Conservation (phyloP, 2,888 invertebrate genomes). For the Andrena minutula region DNA sequence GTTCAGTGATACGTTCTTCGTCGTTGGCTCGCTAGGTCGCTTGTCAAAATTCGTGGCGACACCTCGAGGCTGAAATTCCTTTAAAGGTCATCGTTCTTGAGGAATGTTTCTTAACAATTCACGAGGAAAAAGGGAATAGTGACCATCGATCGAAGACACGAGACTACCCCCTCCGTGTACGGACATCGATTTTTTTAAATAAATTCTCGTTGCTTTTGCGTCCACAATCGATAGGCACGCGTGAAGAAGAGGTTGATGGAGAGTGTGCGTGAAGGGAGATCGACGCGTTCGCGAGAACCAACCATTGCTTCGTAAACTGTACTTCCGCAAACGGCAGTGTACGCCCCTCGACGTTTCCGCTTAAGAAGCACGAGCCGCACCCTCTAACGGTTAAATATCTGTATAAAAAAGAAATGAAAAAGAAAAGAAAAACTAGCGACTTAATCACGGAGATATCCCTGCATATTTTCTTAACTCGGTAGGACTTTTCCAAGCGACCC, state of each 20-base stretch:
- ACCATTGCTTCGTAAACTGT: constrained; percentile 50
- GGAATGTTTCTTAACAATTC: background rate
- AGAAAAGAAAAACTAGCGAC: constrained; percentile 39
- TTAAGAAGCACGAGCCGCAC: constrained; percentile 57
- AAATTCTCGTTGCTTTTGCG: constrained; percentile 43
- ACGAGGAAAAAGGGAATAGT: background rate
- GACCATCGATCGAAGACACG: background rate
- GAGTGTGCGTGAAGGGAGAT: constrained; percentile 11
- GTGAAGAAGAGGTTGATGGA: constrained; percentile 17
- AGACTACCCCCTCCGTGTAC: background rate
- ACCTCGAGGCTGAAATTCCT: background rate
- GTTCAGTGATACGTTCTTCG: background rate
- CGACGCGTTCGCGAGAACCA: constrained; percentile 34
- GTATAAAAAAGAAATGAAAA: constrained; percentile 51
- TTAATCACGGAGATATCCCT: constrained; percentile 68
- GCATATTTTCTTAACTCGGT: constrained; percentile 70
- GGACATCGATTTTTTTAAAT: constrained; percentile 14
- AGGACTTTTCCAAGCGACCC: constrained; percentile 56
- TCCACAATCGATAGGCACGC: constrained; percentile 35
- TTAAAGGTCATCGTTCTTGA: background rate
- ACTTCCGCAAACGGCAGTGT: constrained; percentile 51
- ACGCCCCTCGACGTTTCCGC: constrained; percentile 53
- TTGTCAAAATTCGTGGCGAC: background rate
- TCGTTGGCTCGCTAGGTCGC: background rate
- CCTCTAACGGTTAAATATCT: constrained; percentile 46